A percentile compares a stretch with the other conserved stretches of the same genome.
Evolutionary conservation across 2,888 invertebrate species (phyloP).

Genomic region (Machimus rusticus): DNA sequence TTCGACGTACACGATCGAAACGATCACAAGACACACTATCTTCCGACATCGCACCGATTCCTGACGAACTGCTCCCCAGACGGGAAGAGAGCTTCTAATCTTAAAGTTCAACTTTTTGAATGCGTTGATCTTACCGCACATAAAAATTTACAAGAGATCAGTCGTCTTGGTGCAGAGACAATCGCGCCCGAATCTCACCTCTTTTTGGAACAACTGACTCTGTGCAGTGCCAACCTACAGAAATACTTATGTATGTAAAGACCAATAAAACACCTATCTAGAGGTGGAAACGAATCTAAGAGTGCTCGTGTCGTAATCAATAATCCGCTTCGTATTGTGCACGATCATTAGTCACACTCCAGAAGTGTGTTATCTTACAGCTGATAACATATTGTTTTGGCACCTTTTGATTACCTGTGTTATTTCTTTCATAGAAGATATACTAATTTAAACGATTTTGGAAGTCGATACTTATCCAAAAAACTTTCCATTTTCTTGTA

Average conservation of each 20-base stretch:
- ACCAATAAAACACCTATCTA: neutral
- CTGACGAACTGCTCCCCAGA: constrained; percentile 6
- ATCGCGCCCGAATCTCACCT: neutral
- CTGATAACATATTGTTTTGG: neutral
- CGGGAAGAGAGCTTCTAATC: constrained; percentile 14
- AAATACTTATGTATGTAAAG: neutral
- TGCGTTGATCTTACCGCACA: neutral
- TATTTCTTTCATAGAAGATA: neutral
- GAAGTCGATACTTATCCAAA: neutral
- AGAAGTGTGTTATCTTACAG: neutral
- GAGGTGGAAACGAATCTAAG: neutral
- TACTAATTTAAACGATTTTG: neutral
- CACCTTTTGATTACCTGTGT: neutral
- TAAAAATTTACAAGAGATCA: neutral
- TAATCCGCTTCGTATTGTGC: neutral
- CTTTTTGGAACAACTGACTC: neutral
- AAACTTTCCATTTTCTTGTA: neutral
- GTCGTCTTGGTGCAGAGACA: neutral
- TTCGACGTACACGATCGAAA: neutral
- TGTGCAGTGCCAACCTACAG: neutral
- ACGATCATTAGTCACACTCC: neutral
- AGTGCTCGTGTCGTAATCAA: neutral
- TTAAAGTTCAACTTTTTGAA: neutral
- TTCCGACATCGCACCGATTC: constrained; percentile 3
- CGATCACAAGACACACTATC: neutral